Evolutionary conservation across 2,113 vertebrate species (phyloP).

Genomic region (Ancistrus triradiatus): DNA sequence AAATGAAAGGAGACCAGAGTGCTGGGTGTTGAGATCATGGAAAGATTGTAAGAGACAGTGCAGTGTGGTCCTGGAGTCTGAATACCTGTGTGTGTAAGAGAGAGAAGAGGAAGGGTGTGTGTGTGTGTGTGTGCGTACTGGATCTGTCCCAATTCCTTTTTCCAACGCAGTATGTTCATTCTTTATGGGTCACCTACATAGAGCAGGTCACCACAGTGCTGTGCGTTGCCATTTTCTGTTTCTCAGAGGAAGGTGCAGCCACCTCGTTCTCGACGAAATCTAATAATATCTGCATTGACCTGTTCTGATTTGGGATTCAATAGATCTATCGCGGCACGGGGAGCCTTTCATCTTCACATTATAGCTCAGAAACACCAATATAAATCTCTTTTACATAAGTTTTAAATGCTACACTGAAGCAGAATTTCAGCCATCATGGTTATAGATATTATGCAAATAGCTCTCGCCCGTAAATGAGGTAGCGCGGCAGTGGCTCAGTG

Average conservation of each 20-base stretch:
- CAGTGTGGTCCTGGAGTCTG: not conserved
- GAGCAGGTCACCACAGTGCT: conserved; percentile 34
- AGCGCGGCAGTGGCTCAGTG: no score
- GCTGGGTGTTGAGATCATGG: no score
- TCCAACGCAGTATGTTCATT: conserved; percentile 29
- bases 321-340: conserved; percentile 2
- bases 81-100: not conserved
- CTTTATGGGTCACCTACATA: conserved; percentile 49
- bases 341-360: not conserved
- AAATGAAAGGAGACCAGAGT: no score
- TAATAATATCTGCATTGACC: conserved; percentile 18
- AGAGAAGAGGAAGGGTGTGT: not conserved
- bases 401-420: not conserved
- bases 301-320: conserved; percentile 1
- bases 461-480: no score
- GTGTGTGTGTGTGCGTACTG: conserved; percentile 26
- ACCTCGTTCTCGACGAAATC: not conserved
- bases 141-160: conserved; percentile 35
- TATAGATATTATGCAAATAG: no score
- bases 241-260: conserved; percentile 9
- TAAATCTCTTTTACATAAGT: not conserved
- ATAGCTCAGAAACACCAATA: not conserved
- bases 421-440: not conserved
- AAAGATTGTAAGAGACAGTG: no score
- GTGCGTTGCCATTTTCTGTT: conserved; percentile 13